Conservation (phyloP, 2,888 invertebrate genomes). For the Bellardia pandia region DNA sequence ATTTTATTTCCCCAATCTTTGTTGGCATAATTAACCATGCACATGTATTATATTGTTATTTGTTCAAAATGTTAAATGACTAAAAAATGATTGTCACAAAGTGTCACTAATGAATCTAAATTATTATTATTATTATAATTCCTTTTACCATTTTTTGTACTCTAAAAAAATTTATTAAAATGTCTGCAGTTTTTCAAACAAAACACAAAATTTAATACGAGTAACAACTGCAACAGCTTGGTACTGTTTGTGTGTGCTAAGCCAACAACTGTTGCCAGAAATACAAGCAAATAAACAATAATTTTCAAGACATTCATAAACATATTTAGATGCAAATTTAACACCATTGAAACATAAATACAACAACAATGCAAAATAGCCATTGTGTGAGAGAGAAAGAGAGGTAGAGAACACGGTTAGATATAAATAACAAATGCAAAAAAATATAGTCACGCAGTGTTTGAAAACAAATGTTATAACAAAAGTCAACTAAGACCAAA, state of each 20-base stretch:
- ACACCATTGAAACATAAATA: slow-evolving; percentile 61
- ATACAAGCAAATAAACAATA: slow-evolving; percentile 70
- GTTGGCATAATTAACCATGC: neutral
- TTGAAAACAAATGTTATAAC: slow-evolving; percentile 46
- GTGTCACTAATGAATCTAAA: slow-evolving; percentile 72
- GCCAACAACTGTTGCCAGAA: slow-evolving; percentile 49
- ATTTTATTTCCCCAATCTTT: neutral
- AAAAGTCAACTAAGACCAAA: slow-evolving; percentile 7
- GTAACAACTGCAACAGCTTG: slow-evolving; percentile 30
- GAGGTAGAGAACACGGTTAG: slow-evolving; percentile 57
- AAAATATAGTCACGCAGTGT: slow-evolving; percentile 60
- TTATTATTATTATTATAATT: slow-evolving; percentile 59
- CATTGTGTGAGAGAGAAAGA: slow-evolving; percentile 10
- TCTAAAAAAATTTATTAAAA: slow-evolving; percentile 60
- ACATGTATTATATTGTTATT: slow-evolving; percentile 27
- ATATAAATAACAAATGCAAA: slow-evolving; percentile 66
- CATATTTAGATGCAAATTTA: slow-evolving; percentile 72
- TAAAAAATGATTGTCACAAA: slow-evolving; percentile 67
- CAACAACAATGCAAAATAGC: slow-evolving; percentile 36
- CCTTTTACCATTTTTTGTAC: slow-evolving; percentile 2
- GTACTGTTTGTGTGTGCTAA: slow-evolving; percentile 12
- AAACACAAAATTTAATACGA: slow-evolving; percentile 46
- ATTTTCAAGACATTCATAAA: slow-evolving; percentile 68
- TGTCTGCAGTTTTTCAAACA: slow-evolving; percentile 65
- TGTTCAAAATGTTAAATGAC: slow-evolving; percentile 49